Conservation (phyloP, 2,113 vertebrate genomes). For the Cyanoliseus patagonus region DNA sequence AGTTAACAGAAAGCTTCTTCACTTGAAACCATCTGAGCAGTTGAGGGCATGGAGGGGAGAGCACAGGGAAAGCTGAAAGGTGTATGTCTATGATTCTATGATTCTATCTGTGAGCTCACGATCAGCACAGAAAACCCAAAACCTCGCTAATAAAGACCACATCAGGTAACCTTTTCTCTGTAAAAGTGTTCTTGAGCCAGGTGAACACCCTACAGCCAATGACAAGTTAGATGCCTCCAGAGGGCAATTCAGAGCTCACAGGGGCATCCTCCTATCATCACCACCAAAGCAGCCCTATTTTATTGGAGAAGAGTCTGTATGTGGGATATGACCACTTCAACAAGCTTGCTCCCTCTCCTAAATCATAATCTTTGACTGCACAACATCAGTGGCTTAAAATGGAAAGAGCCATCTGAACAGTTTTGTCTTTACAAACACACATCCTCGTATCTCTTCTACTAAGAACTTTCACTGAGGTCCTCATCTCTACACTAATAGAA, state of each 20-base stretch:
- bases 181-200: neutral
- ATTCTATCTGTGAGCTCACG: neutral
- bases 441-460: neutral
- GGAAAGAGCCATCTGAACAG: neutral
- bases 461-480: neutral
- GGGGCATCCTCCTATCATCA: accelerated
- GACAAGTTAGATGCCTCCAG: neutral
- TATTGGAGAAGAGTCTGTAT: neutral
- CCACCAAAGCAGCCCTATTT: neutral
- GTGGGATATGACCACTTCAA: accelerated
- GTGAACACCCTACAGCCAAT: neutral
- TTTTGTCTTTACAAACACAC: neutral
- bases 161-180: accelerated
- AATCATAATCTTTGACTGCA: neutral
- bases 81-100: neutral
- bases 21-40: neutral
- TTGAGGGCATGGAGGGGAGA: neutral
- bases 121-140: neutral
- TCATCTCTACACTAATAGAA: neutral
- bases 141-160: accelerated
- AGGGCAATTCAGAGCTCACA: neutral
- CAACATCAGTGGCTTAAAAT: accelerated
- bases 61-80: neutral
- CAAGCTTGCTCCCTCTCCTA: neutral
- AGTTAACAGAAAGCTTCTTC: neutral